A percentile compares a stretch with the other conserved stretches of the same genome.
Evolutionary conservation across 2,888 invertebrate species (phyloP).

Genomic region (Orchestes rusci): DNA sequence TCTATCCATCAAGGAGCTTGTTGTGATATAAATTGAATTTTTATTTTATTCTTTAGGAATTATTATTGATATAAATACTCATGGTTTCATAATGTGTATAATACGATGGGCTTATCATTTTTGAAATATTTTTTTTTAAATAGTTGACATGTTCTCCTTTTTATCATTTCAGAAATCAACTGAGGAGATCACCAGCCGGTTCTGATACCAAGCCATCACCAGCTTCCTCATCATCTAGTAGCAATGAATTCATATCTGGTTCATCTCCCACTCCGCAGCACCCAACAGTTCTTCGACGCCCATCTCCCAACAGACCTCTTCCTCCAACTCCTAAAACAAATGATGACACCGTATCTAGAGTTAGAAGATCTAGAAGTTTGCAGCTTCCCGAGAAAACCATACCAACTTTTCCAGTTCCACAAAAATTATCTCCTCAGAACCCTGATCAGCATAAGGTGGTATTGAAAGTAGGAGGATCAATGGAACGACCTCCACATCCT

Average conservation of each 20-base stretch:
- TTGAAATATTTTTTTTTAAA: neutral
- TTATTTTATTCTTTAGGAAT: no score
- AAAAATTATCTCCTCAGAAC: conserved; percentile 40
- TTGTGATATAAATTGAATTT: no score
- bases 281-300: conserved; percentile 24
- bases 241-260: conserved; percentile 36
- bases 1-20: no score
- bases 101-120: no score
- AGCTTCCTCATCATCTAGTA: conserved; percentile 39
- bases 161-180: conserved; percentile 25
- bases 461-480: conserved; percentile 36
- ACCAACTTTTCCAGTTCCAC: conserved; percentile 22
- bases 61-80: no score
- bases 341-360: conserved; percentile 36
- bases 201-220: conserved; percentile 38
- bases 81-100: no score
- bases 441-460: conserved; percentile 37
- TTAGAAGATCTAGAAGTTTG: conserved; percentile 52
- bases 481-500: conserved; percentile 9
- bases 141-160: no score
- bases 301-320: conserved; percentile 25
- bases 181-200: conserved; percentile 39
- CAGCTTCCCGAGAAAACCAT: conserved; percentile 52
- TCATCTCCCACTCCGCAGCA: conserved; percentile 32
- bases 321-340: conserved; percentile 18